Evolutionary conservation across 2,113 vertebrate genomes (phyloP).

Genomic region (Cisticola juncidis): DNA sequence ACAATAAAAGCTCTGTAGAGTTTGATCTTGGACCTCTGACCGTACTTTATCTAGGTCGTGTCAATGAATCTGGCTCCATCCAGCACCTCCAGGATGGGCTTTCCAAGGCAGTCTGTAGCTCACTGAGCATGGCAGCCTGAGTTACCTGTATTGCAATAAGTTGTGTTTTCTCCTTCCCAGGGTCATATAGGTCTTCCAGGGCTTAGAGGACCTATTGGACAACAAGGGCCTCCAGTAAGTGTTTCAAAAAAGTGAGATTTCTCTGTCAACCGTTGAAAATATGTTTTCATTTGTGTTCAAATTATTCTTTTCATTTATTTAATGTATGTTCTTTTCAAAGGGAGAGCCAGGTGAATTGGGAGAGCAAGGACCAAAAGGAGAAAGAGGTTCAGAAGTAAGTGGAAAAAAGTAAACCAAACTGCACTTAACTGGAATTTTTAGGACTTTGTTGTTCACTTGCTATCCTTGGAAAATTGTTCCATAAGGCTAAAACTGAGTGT

Average conservation of each 20-base stretch:
- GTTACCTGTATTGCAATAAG: not conserved
- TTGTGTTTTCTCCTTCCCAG: constrained; percentile 72
- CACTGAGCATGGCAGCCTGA: not conserved
- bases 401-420: not conserved
- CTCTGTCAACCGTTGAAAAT: not conserved
- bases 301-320: not conserved
- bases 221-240: constrained; percentile 92
- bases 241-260: constrained; percentile 14
- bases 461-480: not conserved
- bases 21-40: not conserved
- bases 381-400: constrained; percentile 84
- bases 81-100: not conserved
- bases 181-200: constrained; percentile 85
- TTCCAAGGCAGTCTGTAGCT: not conserved
- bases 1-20: not conserved
- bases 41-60: not conserved
- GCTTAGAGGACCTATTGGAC: constrained; percentile 85
- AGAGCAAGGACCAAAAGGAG: constrained; percentile 85
- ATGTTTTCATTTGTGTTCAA: not conserved
- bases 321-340: constrained; percentile 70
- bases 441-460: not conserved
- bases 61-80: not conserved
- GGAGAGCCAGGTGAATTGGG: constrained; percentile 85
- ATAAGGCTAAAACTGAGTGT: not conserved
- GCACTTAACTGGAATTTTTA: not conserved